Base-by-base conservation (phyloP, 2,888 invertebrate genomes). In the Aradus depressus region DNA sequence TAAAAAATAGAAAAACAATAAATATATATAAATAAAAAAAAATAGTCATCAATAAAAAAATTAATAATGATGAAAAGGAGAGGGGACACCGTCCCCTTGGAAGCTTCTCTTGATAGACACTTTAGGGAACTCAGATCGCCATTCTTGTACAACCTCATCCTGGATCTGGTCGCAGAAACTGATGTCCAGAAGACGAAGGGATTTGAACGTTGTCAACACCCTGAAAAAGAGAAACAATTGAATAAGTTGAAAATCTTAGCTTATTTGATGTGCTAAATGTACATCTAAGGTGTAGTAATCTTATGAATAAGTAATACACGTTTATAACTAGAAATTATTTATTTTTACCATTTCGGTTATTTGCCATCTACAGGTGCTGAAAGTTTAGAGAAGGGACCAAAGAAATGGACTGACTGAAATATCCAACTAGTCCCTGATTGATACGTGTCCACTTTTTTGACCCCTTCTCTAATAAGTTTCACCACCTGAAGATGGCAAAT, bases 141-240 rank as follows among this genome's bases (percentile, higher is more conserved):
- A 82, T 59, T 72, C 70, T 4, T 70, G 60, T 64, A 83, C 81
- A 72, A 80, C 77, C 51, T 73, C 70, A 61, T 81, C 78, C 60
- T 77, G 76, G 45, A 91, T 81, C 60, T 80, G 80, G 63, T 84
- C 83, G 67, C 91, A 92, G 67, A 89, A 92, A 62, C 90, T 91
- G 51, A 93, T 75, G 65, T 93, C 92, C 55, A 93, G 68, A 58
- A 91, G 72, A 59, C 76, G 73, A 22, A 93, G 69, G 47, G 83
- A 77, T 16, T 72, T 74, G 63, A 86, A 81, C 53, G 76, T 74
- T 5, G 75, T 69, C 58, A 89, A 69, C 55, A 85, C 76, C 53
- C 80, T 81, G 69, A 16, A 71, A 72, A 60, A 52, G 55, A 26
- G 12, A 42, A 10, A 42, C 2, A 44, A 10, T 31, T 2, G 25